Conservation (phyloP, 1,140 invertebrate genomes). For the Lutraria rhynchaena region DNA sequence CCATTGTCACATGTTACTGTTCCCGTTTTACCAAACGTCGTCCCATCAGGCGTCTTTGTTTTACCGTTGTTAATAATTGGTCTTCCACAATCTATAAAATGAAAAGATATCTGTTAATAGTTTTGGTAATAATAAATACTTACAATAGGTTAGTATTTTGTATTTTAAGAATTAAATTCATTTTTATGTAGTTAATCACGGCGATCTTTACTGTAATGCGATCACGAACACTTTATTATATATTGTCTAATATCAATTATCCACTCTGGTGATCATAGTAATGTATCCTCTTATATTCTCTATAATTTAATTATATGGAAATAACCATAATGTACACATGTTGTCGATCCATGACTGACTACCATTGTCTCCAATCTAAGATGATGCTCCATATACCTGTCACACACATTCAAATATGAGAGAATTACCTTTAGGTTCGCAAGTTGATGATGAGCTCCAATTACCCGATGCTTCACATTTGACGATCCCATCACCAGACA, state of each 20-base stretch:
- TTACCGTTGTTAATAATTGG: not conserved
- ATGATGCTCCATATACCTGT: too few relatives aligned
- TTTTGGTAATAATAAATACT: not conserved
- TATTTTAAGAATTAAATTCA: not conserved
- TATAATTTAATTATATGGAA: too few relatives aligned
- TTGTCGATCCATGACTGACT: too few relatives aligned
- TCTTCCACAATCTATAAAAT: constrained; percentile 19
- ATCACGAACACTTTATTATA: too few relatives aligned
- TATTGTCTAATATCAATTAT: too few relatives aligned
- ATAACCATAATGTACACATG: too few relatives aligned
- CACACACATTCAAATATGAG: too few relatives aligned
- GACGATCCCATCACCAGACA: not conserved
- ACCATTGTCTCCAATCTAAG: too few relatives aligned
- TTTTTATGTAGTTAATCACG: not conserved
- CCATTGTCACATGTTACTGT: not conserved
- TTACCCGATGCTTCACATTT: not conserved
- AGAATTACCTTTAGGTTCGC: not conserved
- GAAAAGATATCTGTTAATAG: not conserved
- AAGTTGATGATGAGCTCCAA: not conserved
- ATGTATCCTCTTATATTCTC: too few relatives aligned
- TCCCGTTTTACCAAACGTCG: not conserved
- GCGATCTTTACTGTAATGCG: not conserved
- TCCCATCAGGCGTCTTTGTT: not conserved
- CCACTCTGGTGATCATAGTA: too few relatives aligned
- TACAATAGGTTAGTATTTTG: not conserved